Evolutionary conservation across 64 coral and sea anemone genomes (phyloP).

Genomic region (Dendrophyllia cribrosa): DNA sequence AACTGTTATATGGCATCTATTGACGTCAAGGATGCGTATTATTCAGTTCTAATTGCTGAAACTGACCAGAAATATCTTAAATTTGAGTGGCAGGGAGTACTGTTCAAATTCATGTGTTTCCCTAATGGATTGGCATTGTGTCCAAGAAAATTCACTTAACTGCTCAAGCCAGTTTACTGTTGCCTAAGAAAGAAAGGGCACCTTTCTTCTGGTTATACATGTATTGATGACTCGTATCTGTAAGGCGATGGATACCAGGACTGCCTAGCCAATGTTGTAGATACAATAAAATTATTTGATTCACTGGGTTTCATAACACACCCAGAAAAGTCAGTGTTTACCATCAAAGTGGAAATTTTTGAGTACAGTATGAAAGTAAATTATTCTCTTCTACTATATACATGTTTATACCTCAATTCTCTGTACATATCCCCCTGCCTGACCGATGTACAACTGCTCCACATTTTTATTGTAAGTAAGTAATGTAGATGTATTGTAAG

Average conservation of each 20-base stretch:
- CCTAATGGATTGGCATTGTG: conserved; percentile 25
- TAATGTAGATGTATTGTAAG: no score
- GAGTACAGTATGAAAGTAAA: no score
- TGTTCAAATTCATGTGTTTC: not conserved
- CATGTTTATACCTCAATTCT: no score
- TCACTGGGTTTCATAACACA: conserved; percentile 31
- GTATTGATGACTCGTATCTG: conserved; percentile 56
- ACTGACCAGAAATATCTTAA: conserved; percentile 42
- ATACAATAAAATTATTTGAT: conserved; percentile 27
- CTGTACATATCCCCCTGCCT: no score
- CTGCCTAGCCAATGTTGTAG: conserved; percentile 41
- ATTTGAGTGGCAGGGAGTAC: conserved; percentile 25
- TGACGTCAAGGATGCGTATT: conserved; percentile 33
- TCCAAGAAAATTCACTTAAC: not conserved
- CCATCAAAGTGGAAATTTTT: no score
- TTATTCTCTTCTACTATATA: no score
- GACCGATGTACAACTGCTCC: no score
- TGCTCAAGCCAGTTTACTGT: not conserved
- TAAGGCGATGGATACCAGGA: conserved; percentile 47
- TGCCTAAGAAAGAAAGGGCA: conserved; percentile 38
- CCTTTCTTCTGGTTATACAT: conserved; percentile 58
- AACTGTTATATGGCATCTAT: not conserved
- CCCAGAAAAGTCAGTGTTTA: no score
- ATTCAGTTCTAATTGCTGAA: conserved; percentile 26
- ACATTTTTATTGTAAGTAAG: no score